Evolutionary conservation across 2,113 vertebrate genomes (phyloP), one percentile per base, ranked within the genome.

Genomic region (Colaptes auratus): DNA sequence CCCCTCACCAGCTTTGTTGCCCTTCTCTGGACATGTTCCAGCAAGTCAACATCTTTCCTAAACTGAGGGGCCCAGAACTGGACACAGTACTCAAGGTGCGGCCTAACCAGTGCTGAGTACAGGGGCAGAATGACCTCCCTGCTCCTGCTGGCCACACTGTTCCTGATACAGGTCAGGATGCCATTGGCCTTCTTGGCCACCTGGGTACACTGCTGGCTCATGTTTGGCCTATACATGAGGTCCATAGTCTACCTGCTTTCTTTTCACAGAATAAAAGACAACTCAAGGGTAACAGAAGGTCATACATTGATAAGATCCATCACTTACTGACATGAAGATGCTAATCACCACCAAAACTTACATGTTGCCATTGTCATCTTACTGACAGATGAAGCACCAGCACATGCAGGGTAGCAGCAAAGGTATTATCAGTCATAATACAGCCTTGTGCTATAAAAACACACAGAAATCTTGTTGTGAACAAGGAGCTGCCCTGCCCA

Each of bases 331-430:
- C 46, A 65, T 9, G 12, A 56, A 82, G 71, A 39, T 39, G 16
- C 30, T 71, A 42, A 73, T 39, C 56, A 71, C 27, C 59, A 55
- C 33, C 50, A 79, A 93, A 76, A 72, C 12, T 12, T 28, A 6
- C 2, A 8, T 0, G 0, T 31, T 46, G 46, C 27, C 63, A 28
- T 5, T 82, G 50, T 28, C 53, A 74, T 0, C 0, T 30, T 8
- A 77, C 21, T 56, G 27, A 46, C 11, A 74, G 60, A 64, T 30
- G 76, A 84, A 79, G 60, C 65, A 81, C 73, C 77, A 71, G 81
- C 56, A 76, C 28, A 46, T 13, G 13, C 20, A 82, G 28, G 35
- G 20, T 65, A 88, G 44, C 30, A 70, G 70, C 44, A 70, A 60
- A 93, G 19, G n/a, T 65, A 36, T 44, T 28, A 33, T 52, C 53